phyloP scores from a whole-genome alignment of 2,797 vertebrate species.

The Chlorospingus semifuscus region DNA sequence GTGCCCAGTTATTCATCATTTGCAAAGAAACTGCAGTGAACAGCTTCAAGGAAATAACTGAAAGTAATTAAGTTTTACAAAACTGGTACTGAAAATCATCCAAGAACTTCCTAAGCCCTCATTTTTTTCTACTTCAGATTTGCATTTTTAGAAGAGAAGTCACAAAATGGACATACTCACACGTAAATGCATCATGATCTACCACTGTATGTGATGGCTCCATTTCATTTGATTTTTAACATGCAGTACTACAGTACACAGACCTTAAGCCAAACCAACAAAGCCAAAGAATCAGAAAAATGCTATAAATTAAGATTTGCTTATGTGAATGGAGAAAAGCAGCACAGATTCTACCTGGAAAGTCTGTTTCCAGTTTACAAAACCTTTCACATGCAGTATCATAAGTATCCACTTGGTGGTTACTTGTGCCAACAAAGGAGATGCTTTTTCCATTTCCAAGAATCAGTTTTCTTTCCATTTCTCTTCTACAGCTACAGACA shows the following conservation, averaged over 20 bases:
- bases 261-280: background rate
- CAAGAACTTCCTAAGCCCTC: background rate
- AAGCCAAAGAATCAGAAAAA: background rate
- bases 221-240: background rate
- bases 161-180: background rate
- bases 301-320: background rate
- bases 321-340: background rate
- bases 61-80: background rate
- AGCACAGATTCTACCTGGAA: background rate
- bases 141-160: background rate
- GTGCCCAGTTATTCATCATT: background rate
- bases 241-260: background rate
- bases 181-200: background rate
- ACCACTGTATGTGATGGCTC: background rate
- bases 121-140: background rate
- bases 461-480: background rate
- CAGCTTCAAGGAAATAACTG: background rate
- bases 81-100: background rate
- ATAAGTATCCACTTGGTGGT: conserved; percentile 27
- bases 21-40: background rate
- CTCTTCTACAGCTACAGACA: background rate
- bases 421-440: background rate
- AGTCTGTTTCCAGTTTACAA: background rate
- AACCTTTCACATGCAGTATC: background rate
- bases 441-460: background rate